Evolutionary conservation across 2,113 vertebrate genomes (phyloP).

Genomic region (Elephantulus edwardii): DNA sequence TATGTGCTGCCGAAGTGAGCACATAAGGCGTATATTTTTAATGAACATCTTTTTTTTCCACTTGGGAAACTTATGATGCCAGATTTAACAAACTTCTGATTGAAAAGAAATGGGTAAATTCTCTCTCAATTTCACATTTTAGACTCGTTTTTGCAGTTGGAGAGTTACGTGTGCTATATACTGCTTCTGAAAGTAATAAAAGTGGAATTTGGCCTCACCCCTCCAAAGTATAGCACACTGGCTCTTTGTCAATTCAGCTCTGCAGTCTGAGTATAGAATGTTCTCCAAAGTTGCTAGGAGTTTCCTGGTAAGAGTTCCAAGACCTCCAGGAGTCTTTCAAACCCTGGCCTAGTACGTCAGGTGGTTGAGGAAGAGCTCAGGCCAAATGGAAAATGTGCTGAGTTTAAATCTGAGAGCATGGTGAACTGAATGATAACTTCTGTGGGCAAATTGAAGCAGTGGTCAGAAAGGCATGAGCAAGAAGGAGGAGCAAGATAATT

Average conservation of each 20-base stretch:
- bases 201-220: not conserved
- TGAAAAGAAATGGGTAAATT: not conserved
- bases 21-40: no score
- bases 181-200: not conserved
- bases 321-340: constrained; percentile 27
- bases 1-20: no score
- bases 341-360: not conserved
- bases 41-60: not conserved
- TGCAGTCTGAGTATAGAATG: not conserved
- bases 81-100: constrained; percentile 18
- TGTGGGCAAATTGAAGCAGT: not conserved
- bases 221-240: not conserved
- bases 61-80: not conserved
- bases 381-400: not conserved
- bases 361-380: not conserved
- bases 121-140: not conserved
- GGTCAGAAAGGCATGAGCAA: not conserved
- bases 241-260: not conserved
- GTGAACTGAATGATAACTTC: not conserved
- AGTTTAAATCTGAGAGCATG: not conserved
- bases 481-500: constrained; percentile 74
- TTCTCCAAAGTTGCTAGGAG: not conserved
- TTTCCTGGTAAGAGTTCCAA: constrained; percentile 24
- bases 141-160: not conserved
- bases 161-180: not conserved